Base-by-base conservation (phyloP, 2,113 vertebrate species). In the Recurvirostra avosetta region DNA sequence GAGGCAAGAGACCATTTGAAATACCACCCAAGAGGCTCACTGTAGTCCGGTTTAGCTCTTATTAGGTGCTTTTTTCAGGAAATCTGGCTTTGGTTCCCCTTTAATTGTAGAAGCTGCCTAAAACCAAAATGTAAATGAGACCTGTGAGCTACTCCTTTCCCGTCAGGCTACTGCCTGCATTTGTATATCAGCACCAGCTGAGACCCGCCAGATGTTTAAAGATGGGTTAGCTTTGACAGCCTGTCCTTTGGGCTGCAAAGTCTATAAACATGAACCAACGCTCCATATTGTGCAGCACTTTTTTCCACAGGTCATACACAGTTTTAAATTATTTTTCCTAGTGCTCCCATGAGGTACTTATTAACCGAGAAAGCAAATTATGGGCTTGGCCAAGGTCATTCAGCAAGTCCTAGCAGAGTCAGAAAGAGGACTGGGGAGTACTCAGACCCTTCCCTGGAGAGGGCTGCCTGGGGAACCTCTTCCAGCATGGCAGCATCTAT, bases 311-410 rank as follows among this genome's bases (percentile, higher is more conserved):
- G 53, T 74, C 62, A 47, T 21, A 47, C 0, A 0, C 2, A 32
- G 43, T 12, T 81, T 96, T 84, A 45, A 92, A 90, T 86, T 40
- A 34, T 59, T 78, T 49, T 87, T 94, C 36, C 25, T 5, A 36
- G 34, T 78, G 70, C 61, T 92, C 53, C 74, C 0, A 0, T 87
- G 53, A 80, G 94, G 84, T 94, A 94, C 21, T 96, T 73, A 97
- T 96, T 97, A 97, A 97, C 95, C 2, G 11, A 76, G 80, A 62
- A 92, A 89, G 81, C 30, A 89, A 95, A 68, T 81, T 30, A 85
- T 10, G 77, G 77, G 84, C 49, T 92, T 66, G 18, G 53, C 49
- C 77, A 95, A 97, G 93, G 95, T 95, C 92, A 93, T 83, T 87
- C 77, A 16, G 45, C 15, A 68, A 89, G 56, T 49, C 45, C 43